phyloP scores from a whole-genome alignment of 2,888 invertebrate genomes.

The Heteromyza rotundicornis region DNA sequence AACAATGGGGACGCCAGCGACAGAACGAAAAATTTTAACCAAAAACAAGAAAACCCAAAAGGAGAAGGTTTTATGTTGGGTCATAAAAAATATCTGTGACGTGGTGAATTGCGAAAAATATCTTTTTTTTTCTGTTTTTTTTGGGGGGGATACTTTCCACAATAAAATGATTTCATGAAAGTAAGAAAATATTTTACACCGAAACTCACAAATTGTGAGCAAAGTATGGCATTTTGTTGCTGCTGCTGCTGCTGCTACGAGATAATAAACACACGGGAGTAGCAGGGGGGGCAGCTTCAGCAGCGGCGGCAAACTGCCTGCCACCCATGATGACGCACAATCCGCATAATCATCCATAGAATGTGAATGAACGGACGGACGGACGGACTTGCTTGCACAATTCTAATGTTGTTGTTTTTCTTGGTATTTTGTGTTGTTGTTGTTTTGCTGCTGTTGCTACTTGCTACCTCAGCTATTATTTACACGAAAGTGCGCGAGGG shows the following conservation, averaged over 20 bases:
- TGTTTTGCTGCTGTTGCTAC: conserved; percentile 13
- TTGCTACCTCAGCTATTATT: background rate
- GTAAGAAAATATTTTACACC: background rate
- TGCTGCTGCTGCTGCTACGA: no score
- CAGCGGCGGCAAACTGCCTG: background rate
- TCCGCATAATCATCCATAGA: background rate
- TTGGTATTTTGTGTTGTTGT: conserved; percentile 3
- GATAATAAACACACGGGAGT: no score
- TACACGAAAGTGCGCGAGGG: background rate
- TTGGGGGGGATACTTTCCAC: background rate
- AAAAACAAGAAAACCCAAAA: conserved; percentile 30
- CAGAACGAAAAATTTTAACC: no score
- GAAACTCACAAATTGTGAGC: no score
- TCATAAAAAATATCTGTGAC: conserved; percentile 53
- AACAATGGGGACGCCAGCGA: no score
- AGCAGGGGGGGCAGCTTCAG: background rate
- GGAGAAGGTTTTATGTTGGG: conserved; percentile 49
- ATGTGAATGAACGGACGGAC: no score
- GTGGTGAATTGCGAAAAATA: no score
- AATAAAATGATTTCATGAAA: background rate
- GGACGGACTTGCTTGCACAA: background rate
- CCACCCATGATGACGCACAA: background rate
- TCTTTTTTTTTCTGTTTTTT: no score
- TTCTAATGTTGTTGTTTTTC: conserved; percentile 12
- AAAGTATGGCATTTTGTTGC: no score